phyloP scores from a whole-genome alignment of 2,888 invertebrate genomes.

The Eurytoma adleriae region DNA sequence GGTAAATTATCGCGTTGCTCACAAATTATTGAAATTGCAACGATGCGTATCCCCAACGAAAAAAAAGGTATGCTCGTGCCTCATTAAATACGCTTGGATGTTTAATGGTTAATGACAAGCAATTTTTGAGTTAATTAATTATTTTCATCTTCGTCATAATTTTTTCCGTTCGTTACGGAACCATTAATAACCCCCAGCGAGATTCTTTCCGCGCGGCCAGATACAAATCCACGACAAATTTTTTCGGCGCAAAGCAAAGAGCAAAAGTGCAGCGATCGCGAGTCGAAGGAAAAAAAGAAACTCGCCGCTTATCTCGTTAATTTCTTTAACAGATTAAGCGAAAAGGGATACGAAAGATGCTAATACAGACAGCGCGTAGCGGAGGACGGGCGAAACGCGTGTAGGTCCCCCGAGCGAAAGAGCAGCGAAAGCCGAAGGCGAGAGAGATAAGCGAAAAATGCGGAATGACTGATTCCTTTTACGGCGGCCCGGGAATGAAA shows the following conservation, averaged over 20 bases:
- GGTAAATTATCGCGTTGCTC: conserved; percentile 41
- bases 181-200: too few relatives aligned
- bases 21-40: conserved; percentile 45
- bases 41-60: neutral
- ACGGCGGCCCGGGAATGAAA: conserved; percentile 18
- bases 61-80: too few relatives aligned
- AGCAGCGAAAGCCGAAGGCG: neutral
- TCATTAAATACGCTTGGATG: too few relatives aligned
- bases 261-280: neutral
- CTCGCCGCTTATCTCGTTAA: neutral
- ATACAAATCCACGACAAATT: neutral
- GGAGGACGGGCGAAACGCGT: neutral
- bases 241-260: neutral
- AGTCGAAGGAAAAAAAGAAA: neutral
- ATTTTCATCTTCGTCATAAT: neutral
- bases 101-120: too few relatives aligned
- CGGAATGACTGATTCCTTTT: conserved; percentile 50
- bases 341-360: neutral
- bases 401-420: neutral
- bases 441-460: conserved; percentile 50
- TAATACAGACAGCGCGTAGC: neutral
- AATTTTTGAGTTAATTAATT: neutral
- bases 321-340: conserved; percentile 1
- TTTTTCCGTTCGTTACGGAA: too few relatives aligned
- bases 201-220: too few relatives aligned